Evolutionary conservation across 2,888 invertebrate genomes (phyloP), one percentile per base, ranked within the genome.

Genomic region (Hanleya hanleyi): DNA sequence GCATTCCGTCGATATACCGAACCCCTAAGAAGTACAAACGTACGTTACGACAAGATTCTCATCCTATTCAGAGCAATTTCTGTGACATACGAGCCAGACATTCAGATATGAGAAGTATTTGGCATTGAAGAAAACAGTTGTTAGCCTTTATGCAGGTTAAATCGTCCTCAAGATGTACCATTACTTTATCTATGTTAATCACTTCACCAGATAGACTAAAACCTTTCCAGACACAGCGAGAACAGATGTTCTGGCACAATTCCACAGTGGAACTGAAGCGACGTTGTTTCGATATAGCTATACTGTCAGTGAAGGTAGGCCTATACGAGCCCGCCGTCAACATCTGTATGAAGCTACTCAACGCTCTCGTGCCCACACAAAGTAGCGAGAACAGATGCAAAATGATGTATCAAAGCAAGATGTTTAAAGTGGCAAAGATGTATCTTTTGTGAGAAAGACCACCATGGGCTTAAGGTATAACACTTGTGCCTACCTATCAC

Each of bases 81-180:
- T n/a, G n/a, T n/a, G n/a, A n/a, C n/a, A n/a, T n/a, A n/a, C n/a
- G n/a, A n/a, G n/a, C n/a, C n/a, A n/a, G n/a, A n/a, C n/a, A n/a
- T n/a, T n/a, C 47, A 47, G n/a, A 47, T 57, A 29, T 26, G 57
- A 4, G 29, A 57, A 29, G 32, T 26, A 57, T 57, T 57, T 57
- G 57, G 57, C 57, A 32, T 29, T 22, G 32, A 57, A 57, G 26
- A 57, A 57, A 57, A 57, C 57, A 57, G 57, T 57, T 57, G 57
- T 29, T 57, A 29, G 32, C 29, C 32, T 57, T 57, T 29, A 57
- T 29, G 32, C 57, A 57, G 57, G 57, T 57, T 57, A 57, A 57
- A 57, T 15, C 26, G 57, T 57, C 57, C 29, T 29, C 57, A 57
- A 57, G 22, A 29, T 32, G 12, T 57, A 15, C 32, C 32, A 57